Conservation (phyloP, 2,797 vertebrate species). For the Ptychadena robeensis region DNA sequence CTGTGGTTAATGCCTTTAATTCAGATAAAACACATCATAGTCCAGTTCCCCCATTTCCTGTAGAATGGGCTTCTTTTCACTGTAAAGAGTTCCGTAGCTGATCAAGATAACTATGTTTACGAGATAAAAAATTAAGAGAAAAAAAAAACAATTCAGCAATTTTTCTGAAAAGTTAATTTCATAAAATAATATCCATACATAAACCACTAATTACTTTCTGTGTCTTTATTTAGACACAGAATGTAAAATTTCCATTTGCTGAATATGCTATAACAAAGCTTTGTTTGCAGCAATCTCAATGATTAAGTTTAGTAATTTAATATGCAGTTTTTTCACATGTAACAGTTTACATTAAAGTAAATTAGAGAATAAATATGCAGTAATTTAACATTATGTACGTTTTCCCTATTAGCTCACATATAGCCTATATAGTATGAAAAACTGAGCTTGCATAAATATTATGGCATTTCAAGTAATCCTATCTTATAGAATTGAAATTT, state of each 20-base stretch:
- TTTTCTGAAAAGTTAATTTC: slow-evolving; percentile 3
- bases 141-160: slow-evolving; percentile 40
- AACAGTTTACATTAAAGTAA: slow-evolving; percentile 53
- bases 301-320: slow-evolving; percentile 41
- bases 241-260: slow-evolving; percentile 44
- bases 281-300: slow-evolving; percentile 12
- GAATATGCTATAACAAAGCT: slow-evolving; percentile 18
- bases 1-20: not conserved
- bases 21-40: not conserved
- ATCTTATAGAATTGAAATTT: not conserved
- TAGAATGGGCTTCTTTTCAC: not conserved
- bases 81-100: not conserved
- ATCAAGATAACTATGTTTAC: not conserved
- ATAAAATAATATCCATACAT: slow-evolving; percentile 23
- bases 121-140: not conserved
- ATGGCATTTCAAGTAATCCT: not conserved
- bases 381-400: not conserved
- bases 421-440: not conserved
- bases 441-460: not conserved
- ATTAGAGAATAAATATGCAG: slow-evolving; percentile 24
- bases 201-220: slow-evolving; percentile 54
- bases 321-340: slow-evolving; percentile 24
- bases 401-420: not conserved
- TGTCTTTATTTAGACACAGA: slow-evolving; percentile 30
- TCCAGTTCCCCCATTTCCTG: not conserved